Conservation (phyloP, 2,797 vertebrate genomes). For the Etheostoma perlongum region DNA sequence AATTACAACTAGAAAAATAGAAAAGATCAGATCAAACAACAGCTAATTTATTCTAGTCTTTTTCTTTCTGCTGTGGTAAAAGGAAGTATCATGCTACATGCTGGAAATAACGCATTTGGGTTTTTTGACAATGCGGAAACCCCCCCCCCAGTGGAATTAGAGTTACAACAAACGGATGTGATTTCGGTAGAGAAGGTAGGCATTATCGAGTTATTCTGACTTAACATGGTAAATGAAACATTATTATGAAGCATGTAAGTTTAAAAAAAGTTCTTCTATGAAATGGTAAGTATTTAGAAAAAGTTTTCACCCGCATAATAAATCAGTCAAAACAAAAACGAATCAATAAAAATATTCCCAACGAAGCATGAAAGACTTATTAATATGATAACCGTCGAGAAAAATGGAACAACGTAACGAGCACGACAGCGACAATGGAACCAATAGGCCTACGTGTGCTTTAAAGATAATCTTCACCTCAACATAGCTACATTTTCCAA, state of each 20-base stretch:
- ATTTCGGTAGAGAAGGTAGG: neutral
- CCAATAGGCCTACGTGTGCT: too few relatives aligned
- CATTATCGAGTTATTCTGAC: rapidly evolving
- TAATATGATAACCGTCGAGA: neutral
- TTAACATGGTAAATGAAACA: neutral
- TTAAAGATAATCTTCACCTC: neutral
- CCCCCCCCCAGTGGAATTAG: conserved; percentile 66
- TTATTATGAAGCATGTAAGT: neutral
- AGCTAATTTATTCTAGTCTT: neutral
- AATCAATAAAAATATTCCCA: neutral
- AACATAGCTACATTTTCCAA: neutral
- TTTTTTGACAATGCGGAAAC: conserved; percentile 67
- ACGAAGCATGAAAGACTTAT: neutral
- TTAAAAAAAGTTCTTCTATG: neutral
- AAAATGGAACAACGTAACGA: neutral
- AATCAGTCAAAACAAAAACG: neutral
- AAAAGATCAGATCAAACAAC: neutral
- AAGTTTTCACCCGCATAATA: neutral
- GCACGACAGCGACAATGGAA: rapidly evolving
- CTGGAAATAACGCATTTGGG: conserved; percentile 52
- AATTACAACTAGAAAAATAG: neutral
- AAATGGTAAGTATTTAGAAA: neutral
- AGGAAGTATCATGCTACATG: conserved; percentile 33
- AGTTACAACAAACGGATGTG: neutral
- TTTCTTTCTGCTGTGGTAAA: neutral